Evolutionary conservation across 2,113 vertebrate species (phyloP).

Genomic region (Ceyx cyanopectus): DNA sequence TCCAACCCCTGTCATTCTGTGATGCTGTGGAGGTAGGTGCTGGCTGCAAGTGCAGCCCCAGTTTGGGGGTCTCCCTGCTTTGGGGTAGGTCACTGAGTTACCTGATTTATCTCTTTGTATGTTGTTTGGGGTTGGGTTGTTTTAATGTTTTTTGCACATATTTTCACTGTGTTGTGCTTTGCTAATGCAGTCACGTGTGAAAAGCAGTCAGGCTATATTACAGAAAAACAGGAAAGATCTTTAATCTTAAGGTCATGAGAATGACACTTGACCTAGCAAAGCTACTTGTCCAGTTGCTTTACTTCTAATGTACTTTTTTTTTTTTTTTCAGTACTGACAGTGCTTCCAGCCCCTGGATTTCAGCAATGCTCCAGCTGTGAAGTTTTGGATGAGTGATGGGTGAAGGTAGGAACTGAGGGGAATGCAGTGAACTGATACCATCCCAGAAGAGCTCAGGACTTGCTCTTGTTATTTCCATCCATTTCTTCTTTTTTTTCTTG

Average conservation of each 20-base stretch:
- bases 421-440: background rate
- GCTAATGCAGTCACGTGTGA: background rate
- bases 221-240: slow-evolving; percentile 66
- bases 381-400: background rate
- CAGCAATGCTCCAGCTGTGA: background rate
- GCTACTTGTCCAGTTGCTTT: slow-evolving; percentile 13
- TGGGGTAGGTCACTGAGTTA: background rate
- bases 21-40: background rate
- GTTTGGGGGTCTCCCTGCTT: background rate
- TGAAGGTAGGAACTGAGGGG: background rate
- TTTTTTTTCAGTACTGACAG: background rate
- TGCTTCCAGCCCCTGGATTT: background rate
- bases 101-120: background rate
- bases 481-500: background rate
- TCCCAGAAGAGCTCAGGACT: background rate
- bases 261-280: slow-evolving; percentile 54
- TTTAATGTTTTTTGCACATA: background rate
- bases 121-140: background rate
- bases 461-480: background rate
- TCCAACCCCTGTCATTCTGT: too few species aligned
- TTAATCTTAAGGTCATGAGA: slow-evolving; percentile 64
- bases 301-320: background rate
- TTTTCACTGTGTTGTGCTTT: background rate
- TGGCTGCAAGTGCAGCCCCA: background rate
- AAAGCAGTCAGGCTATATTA: background rate